Evolutionary conservation across 1,140 invertebrate genomes (phyloP), one percentile per base, ranked within the genome.

Genomic region (Laodelphax striatellus): DNA sequence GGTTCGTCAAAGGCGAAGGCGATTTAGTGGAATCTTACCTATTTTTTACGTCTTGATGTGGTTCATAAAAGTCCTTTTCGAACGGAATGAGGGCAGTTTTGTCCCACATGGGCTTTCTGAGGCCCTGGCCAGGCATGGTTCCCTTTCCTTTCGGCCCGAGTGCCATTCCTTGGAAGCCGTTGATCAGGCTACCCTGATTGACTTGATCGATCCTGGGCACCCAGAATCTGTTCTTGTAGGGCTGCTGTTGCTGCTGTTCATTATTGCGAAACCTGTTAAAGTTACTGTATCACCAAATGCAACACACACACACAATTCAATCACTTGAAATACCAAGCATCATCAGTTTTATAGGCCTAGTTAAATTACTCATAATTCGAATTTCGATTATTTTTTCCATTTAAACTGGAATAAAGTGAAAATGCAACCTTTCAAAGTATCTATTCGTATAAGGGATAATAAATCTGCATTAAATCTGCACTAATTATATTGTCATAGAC

Each of bases 41-140:
- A 46, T 78, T 80, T 41, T 85, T 70, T 11, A 90, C 85, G 73
- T 87, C 85, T 9, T 82, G 77, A 72, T 93, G 87, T 52, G 93
- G 90, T 62, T 83, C 78, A 70, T 97, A 97, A 69, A 98, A 92
- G 73, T 96, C 87, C 75, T 97, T 97, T 62, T 87, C 79, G 70
- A 97, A 95, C 16, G 86, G 84, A 62, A 83, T 81, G 17, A 97
- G 73, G 61, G 76, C 66, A 17, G 74, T 71, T 61, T 87, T 68
- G 65, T 92, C 88, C 93, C 93, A 97, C 58, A 81, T 81, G 11
- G 92, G 91, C 70, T 90, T 92, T 11, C 86, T 79, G 52, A 96
- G 73, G 55, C 80, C 80, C 57, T 88, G 86, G 56, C 92, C 92
- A 21, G 90, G 84, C 28, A 70, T 67, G 63, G 72, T 76, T 13